Evolutionary conservation across 2,113 vertebrate species (phyloP), one percentile per base, ranked within the genome.

Genomic region (Gasterosteus nipponicus): DNA sequence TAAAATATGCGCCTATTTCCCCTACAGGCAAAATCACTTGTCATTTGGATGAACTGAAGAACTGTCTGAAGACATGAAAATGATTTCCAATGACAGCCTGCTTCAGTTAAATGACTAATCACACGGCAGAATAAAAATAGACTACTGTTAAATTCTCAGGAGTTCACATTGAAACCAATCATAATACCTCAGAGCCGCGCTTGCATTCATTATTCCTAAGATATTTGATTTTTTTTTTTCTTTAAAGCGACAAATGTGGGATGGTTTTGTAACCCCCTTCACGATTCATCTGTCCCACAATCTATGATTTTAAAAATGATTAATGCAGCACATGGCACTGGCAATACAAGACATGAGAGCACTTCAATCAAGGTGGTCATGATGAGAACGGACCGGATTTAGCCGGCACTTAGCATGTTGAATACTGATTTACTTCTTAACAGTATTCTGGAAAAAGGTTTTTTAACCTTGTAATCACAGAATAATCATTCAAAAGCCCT

Each of bases 51-150:
- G 82, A 88, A 87, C 86, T 70, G 77, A 85, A 66, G 78, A 92
- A 89, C 87, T 75, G 79, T 88, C 91, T 86, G 78, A 90, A 92
- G 88, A 91, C 84, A 56, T 75, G 84, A 84, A 86, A 90, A 88
- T 90, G 87, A 92, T 91, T 91, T 92, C 87, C 90, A 88, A 88
- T 93, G 92, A 92, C 90, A 89, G 85, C 70, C 82, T 51, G 75
- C 85, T 90, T 90, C 86, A 88, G 80, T 86, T 90, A 87, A 89
- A 89, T 91, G 87, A 91, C 91, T 87, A 89, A 91, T 92, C 87
- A 87, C 84, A 44, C 8, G 19, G 69, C 59, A 3, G 87, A 78
- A 72, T 87, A 90, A 90, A 91, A 92, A 91, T 90, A 90, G 88
- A 80, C 46, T n/a, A 61, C 85, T 82, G 77, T 79, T 75, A 74